Evolutionary conservation across 2,888 invertebrate genomes (phyloP).

Genomic region (Fragum fragum): DNA sequence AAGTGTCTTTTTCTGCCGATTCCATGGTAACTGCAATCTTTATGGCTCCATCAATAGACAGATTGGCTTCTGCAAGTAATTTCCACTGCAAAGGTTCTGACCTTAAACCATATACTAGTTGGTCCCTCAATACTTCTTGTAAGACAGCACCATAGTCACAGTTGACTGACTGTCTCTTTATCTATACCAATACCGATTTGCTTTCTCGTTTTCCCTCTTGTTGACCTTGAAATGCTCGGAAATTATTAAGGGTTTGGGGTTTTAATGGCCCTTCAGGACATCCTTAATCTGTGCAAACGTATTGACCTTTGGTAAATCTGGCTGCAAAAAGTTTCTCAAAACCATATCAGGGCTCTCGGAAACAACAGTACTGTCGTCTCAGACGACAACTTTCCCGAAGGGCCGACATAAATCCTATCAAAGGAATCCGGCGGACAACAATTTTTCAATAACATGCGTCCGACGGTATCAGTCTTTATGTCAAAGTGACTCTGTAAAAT

Average conservation of each 20-base stretch:
- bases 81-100: conserved; percentile 20
- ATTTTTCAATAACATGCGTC: too few species aligned
- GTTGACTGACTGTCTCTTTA: conserved; percentile 10
- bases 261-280: conserved; percentile 34
- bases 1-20: conserved; percentile 23
- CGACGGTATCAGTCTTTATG: too few species aligned
- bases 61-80: conserved; percentile 20
- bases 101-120: conserved; percentile 19
- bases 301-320: conserved; percentile 35
- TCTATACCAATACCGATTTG: conserved; percentile 23
- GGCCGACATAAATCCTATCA: too few species aligned
- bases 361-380: too few species aligned
- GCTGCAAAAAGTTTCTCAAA: conserved; percentile 29
- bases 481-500: too few species aligned
- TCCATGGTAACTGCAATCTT: conserved; percentile 24
- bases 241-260: conserved; percentile 38
- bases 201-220: conserved; percentile 33
- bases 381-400: conserved; percentile 37
- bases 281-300: conserved; percentile 3
- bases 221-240: conserved; percentile 40
- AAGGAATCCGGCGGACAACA: too few species aligned
- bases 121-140: conserved; percentile 12
- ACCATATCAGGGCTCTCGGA: conserved; percentile 32
- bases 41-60: conserved; percentile 4
- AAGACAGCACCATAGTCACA: conserved; percentile 23